Conservation (phyloP, 35 echinoderm and acorn worm genomes). For the Eucidaris tribuloides region DNA sequence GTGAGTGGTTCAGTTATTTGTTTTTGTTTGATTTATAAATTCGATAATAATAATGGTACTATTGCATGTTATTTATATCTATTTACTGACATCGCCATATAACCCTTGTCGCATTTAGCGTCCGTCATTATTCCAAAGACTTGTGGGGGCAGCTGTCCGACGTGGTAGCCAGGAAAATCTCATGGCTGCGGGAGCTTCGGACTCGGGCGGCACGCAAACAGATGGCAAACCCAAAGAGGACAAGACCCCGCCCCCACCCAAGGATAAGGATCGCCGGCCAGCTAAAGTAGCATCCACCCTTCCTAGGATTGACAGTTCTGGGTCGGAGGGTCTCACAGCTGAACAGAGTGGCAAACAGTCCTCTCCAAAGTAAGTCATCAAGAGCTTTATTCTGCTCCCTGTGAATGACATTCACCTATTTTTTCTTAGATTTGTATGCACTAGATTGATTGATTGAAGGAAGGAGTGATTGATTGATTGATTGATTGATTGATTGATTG, state of each 20-base stretch:
- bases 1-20: too few species aligned
- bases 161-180: slow-evolving; percentile 27
- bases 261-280: slow-evolving; percentile 35
- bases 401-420: too few species aligned
- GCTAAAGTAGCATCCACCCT: slow-evolving; percentile 48
- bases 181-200: neutral
- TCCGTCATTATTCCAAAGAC: slow-evolving; percentile 38
- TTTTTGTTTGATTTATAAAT: too few species aligned
- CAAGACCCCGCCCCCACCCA: neutral
- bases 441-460: too few species aligned
- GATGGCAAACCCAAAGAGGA: slow-evolving; percentile 20
- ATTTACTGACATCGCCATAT: too few species aligned
- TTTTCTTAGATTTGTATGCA: too few species aligned
- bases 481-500: too few species aligned
- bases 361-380: slow-evolving; percentile 82
- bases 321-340: slow-evolving; percentile 62
- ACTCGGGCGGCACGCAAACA: slow-evolving; percentile 1
- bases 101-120: slow-evolving; percentile 26
- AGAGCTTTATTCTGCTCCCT: too few species aligned
- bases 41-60: too few species aligned
- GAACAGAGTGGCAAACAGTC: slow-evolving; percentile 47
- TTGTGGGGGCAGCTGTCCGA: slow-evolving; percentile 35
- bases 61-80: too few species aligned
- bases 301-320: slow-evolving; percentile 81
- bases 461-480: too few species aligned